Evolutionary conservation across 1,140 invertebrate species (phyloP), one percentile per base, ranked within the genome.

Genomic region (Pachypsylla venusta): DNA sequence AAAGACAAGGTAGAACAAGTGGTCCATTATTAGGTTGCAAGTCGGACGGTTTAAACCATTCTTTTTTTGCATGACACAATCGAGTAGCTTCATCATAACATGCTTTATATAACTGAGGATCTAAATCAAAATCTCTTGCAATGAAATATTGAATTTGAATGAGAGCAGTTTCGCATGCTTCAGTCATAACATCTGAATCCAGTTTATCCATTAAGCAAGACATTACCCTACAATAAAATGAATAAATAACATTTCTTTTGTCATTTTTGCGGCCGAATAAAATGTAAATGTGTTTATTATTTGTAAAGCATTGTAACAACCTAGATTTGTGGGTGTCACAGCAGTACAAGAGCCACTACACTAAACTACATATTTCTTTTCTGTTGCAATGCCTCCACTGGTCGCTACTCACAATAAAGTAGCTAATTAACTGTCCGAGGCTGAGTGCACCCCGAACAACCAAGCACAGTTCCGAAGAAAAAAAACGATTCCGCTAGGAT

Each of bases 121-220:
- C 94, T 42, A 98, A 71, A 68, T 87, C 90, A 67, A 91, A 98
- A 74, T 98, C 90, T 65, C 95, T 79, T 0, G 90, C 85, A 54
- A 98, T 81, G 74, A 99, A 99, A 71, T 95, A 98, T 67, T 98
- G 93, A 67, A 98, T 94, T 75, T 98, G 91, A 19, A 97, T 75
- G 25, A 99, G 74, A 22, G 89, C 85, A 56, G 86, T 79, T 75
- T 95, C 89, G 75, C 96, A 99, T 16, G 85, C 81, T 58, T 81
- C 80, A 1, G 80, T 85, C 93, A 98, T 98, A 54, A 80, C 72
- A 39, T 81, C 78, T 0, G 84, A 84, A 35, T 88, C 89, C 28
- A 97, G 74, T 70, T 93, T 85, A 63, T 94, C 87, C 84, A 97
- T 89, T 12, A 98, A 76, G 71, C 95, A 98, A 19, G 85, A 85